These are phyloP conservation scores for Drosophila gaucha DNA, from an alignment of 2,888 invertebrate species.

Conservation along the genomic window DNA sequence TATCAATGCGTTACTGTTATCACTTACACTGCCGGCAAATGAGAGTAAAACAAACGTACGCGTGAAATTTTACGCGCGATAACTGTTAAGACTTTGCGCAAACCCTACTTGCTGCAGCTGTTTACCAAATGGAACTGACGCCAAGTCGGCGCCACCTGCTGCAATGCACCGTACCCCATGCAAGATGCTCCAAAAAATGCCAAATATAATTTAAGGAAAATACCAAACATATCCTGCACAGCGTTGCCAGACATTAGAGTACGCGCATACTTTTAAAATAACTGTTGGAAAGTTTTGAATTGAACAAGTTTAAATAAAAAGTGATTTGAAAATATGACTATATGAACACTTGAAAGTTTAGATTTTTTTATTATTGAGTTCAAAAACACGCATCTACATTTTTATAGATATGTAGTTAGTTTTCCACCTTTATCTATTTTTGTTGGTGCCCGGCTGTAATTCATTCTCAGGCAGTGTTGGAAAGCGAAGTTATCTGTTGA, in stretches of 20 bases:
- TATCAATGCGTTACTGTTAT: slow-evolving; percentile 54
- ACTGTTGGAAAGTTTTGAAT: neutral
- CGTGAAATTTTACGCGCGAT: slow-evolving; percentile 53
- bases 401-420: too few relatives aligned
- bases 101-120: slow-evolving; percentile 33
- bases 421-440: neutral
- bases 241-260: neutral
- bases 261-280: slow-evolving; percentile 22
- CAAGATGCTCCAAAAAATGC: slow-evolving; percentile 33
- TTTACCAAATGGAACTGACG: slow-evolving; percentile 52
- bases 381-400: neutral
- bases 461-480: neutral
- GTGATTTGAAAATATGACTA: neutral
- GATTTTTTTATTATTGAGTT: neutral
- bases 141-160: slow-evolving; percentile 60
- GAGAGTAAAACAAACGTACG: slow-evolving; percentile 20
- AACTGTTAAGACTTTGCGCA: slow-evolving; percentile 16
- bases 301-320: neutral
- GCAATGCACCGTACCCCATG: slow-evolving; percentile 35
- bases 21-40: slow-evolving; percentile 47
- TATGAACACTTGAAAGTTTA: too few relatives aligned
- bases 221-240: slow-evolving; percentile 39
- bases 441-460: too few relatives aligned
- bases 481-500: neutral
- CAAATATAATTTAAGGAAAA: slow-evolving; percentile 12